Base-by-base conservation (phyloP, 2,888 invertebrate genomes). In the Serrognathus titanus region DNA sequence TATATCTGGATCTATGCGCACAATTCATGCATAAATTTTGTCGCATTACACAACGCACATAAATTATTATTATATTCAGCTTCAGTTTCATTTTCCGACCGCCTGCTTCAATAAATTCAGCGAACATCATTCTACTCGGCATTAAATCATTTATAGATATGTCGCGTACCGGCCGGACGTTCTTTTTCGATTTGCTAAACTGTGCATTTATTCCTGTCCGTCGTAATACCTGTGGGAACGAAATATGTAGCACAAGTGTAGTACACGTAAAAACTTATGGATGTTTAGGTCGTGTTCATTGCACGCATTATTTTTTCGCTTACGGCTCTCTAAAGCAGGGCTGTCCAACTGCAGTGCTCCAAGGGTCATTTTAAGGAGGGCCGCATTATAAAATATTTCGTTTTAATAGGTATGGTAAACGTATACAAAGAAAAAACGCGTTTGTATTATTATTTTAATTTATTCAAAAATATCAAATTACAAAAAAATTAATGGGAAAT, bases 21-120 rank as follows among this genome's bases (percentile, higher is more conserved):
- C 49, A 49, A 49, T 38, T 49, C 49, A 38, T 49, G 49, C 49
- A 49, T 49, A 49, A 49, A 24, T 49, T 49, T 49, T 49, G 49
- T 49, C 49, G 20, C 49, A 45, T 45, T 24, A 24, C 12, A 24
- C 45, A 16, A 24, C 45, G 11, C 16, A 45, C 13, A 49, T 49
- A 49, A 49, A 49, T 49, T 49, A 49, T 49, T 35, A 35, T 24
- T 35, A 35, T 49, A 37, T 49, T 36, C 49, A n/a, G 12, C 16
- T 43, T 43, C n/a, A 10, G 20, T 43, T 43, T 43, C 43, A 20
- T 43, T 43, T 43, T 43, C 43, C 13, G 43, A 43, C 20, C 43
- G 43, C n/a, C 43, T 43, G 43, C 43, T 20, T 16, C 43, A 43
- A 43, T 43, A 43, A 43, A 43, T 43, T 43, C 43, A 9, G 13